Evolutionary conservation across 2,797 vertebrate genomes (phyloP).

Genomic region (Sebastes itinus): DNA sequence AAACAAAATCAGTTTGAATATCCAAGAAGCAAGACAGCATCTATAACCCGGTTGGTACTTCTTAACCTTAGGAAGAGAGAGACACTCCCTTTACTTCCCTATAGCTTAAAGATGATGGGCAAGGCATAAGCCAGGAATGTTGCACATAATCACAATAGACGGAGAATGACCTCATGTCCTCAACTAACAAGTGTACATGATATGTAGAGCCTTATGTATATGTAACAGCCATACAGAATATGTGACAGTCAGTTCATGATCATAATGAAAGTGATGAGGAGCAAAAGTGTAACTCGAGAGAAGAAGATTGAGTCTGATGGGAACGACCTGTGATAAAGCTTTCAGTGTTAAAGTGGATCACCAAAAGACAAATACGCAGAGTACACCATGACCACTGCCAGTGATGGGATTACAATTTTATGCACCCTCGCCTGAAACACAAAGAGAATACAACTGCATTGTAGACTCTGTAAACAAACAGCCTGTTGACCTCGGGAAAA

Average conservation of each 20-base stretch:
- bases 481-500: constrained; percentile 23
- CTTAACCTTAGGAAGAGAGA: not conserved
- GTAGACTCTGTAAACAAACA: constrained; percentile 33
- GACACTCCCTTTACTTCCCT: not conserved
- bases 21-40: not conserved
- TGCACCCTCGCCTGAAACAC: not conserved
- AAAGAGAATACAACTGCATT: not conserved
- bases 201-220: not conserved
- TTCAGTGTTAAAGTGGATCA: not conserved
- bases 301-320: not conserved
- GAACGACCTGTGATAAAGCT: not conserved
- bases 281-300: not conserved
- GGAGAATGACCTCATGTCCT: not conserved
- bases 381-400: not conserved
- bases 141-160: constrained; percentile 3
- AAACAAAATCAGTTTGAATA: not conserved
- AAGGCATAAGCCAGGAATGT: not conserved
- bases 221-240: not conserved
- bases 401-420: constrained; percentile 9
- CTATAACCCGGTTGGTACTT: not conserved
- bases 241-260: not conserved
- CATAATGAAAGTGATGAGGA: not conserved
- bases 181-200: not conserved
- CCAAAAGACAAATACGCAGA: not conserved
- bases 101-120: not conserved